These are phyloP conservation scores for Synodontis membranacea DNA, from an alignment of 2,113 vertebrate genomes.

Conservation along the genomic window DNA sequence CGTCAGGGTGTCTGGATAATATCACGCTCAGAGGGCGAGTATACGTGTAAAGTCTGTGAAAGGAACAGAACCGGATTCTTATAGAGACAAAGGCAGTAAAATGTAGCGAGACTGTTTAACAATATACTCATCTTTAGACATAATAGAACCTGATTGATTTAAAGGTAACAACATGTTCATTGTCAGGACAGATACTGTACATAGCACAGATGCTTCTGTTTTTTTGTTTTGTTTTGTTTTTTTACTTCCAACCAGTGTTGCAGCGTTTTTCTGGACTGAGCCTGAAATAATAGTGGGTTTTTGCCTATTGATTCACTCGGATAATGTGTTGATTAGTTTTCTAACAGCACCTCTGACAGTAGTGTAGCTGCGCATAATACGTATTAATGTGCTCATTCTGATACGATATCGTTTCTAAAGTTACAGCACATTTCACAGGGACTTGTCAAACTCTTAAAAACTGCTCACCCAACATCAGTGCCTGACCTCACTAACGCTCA, in stretches of 20 bases:
- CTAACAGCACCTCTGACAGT: neutral
- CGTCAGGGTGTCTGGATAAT: slow-evolving; percentile 26
- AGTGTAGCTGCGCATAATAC: neutral
- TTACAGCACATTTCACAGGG: neutral
- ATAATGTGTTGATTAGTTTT: neutral
- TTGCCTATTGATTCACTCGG: too few species aligned
- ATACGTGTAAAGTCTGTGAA: slow-evolving; percentile 10
- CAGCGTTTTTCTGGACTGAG: neutral
- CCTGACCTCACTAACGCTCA: too few species aligned
- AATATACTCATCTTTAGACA: neutral
- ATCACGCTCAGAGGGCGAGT: neutral
- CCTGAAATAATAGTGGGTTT: neutral
- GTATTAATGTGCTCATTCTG: too few species aligned
- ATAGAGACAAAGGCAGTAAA: slow-evolving; percentile 11
- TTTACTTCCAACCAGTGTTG: neutral
- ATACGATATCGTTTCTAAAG: neutral
- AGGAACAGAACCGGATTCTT: slow-evolving; percentile 19
- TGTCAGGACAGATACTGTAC: neutral
- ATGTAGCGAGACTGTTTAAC: neutral
- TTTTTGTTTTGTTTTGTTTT: too few species aligned
- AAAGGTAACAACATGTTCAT: neutral
- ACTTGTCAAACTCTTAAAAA: too few species aligned
- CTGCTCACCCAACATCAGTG: too few species aligned
- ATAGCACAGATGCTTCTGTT: neutral
- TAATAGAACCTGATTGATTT: neutral